These are phyloP conservation scores for Colletes latitarsis DNA, from an alignment of 1,140 invertebrate genomes.

Conservation along the genomic window DNA sequence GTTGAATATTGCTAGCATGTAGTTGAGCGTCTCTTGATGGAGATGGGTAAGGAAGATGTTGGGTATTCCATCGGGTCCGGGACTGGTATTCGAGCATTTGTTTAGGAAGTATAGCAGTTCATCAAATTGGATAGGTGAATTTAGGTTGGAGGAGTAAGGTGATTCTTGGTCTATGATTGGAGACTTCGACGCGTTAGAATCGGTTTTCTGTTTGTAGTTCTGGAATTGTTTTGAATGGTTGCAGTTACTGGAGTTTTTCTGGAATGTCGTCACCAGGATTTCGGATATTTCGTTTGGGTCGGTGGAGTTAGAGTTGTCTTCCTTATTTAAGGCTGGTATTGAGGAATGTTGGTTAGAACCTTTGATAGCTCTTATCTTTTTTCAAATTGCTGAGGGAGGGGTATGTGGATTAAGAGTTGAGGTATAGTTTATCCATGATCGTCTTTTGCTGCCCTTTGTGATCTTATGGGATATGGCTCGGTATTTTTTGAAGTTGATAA, in stretches of 20 bases:
- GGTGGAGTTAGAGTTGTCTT: too few relatives aligned
- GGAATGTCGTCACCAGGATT: too few relatives aligned
- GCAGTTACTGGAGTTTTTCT: too few relatives aligned
- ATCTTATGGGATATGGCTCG: too few relatives aligned
- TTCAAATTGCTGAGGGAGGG: background rate
- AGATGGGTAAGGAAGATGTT: background rate
- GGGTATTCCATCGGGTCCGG: background rate
- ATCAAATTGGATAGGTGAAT: background rate
- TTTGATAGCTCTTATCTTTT: background rate
- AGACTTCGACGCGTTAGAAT: background rate
- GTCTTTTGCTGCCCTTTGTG: too few relatives aligned
- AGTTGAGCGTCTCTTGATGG: background rate
- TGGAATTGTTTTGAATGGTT: too few relatives aligned
- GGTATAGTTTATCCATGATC: background rate
- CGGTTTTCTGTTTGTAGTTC: background rate
- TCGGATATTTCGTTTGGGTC: too few relatives aligned
- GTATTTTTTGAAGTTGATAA: too few relatives aligned
- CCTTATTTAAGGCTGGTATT: too few relatives aligned
- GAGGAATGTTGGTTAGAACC: background rate
- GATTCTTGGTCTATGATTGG: too few relatives aligned
- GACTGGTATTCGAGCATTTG: background rate
- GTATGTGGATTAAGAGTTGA: background rate
- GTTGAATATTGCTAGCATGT: background rate
- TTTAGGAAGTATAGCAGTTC: slow-evolving; percentile 1
- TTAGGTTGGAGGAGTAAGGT: background rate